Evolutionary conservation across 2,797 vertebrate genomes (phyloP).

Genomic region (Anolis apletophallus): DNA sequence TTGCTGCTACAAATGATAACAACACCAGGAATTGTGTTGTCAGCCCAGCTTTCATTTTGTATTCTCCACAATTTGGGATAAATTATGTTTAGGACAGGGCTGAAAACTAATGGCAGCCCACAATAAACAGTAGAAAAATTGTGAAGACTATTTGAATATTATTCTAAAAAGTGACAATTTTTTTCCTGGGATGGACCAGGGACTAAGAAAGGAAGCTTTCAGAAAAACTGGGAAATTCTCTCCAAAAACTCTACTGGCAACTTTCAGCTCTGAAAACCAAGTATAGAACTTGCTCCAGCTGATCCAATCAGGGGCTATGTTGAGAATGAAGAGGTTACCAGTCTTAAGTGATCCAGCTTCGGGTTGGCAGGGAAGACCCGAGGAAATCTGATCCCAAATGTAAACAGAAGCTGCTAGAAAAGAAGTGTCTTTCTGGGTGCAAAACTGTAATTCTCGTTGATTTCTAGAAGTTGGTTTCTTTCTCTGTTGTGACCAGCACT

Average conservation of each 20-base stretch:
- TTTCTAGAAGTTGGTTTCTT: constrained; percentile 77
- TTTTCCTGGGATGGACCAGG: not conserved
- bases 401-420: constrained; percentile 49
- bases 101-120: not conserved
- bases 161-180: not conserved
- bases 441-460: not conserved
- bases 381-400: constrained; percentile 11
- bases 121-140: not conserved
- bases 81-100: not conserved
- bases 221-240: not conserved
- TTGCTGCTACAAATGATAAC: not conserved
- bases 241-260: not conserved
- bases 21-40: not conserved
- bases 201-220: not conserved
- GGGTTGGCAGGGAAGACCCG: not conserved
- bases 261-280: not conserved
- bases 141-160: not conserved
- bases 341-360: not conserved
- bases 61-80: not conserved
- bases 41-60: not conserved
- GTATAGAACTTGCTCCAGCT: not conserved
- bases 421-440: not conserved
- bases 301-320: not conserved
- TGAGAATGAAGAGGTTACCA: not conserved
- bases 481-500: constrained; percentile 70